Percentiles rank a stretch among this genome's conserved stretches.
Conservation (phyloP, 2,113 vertebrate genomes). For the Petaurus breviceps region DNA sequence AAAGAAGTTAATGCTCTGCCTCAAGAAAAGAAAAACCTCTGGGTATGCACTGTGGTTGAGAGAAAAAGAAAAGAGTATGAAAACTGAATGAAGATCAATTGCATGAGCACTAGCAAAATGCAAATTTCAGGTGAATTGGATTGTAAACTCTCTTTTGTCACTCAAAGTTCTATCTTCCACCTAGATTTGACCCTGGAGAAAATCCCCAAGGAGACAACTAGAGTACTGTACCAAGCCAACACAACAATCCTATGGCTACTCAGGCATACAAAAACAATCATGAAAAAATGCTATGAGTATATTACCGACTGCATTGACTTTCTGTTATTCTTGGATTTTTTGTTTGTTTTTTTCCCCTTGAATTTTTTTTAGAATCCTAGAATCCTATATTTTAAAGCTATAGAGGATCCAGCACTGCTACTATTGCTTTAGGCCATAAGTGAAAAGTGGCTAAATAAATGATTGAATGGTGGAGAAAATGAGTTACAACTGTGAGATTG, state of each 20-base stretch:
- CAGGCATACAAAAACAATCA: neutral
- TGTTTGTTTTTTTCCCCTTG: neutral
- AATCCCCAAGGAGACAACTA: neutral
- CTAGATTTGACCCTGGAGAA: neutral
- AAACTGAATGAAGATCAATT: neutral
- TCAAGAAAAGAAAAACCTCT: slow-evolving; percentile 45
- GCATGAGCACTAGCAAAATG: neutral
- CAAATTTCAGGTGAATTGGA: neutral
- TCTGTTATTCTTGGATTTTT: neutral
- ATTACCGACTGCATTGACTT: neutral
- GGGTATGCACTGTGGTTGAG: neutral
- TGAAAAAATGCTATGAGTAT: neutral
- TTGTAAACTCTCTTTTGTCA: neutral
- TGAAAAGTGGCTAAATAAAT: neutral
- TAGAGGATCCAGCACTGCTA: neutral
- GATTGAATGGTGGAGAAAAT: neutral
- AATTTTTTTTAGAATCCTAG: neutral
- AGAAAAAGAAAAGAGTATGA: neutral
- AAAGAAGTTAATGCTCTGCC: slow-evolving; percentile 45
- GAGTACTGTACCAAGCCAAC: neutral
- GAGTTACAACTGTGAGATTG: neutral
- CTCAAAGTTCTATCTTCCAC: neutral
- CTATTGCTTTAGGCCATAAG: neutral
- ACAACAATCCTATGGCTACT: neutral
- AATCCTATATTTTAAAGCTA: neutral